Percentiles rank a stretch among this genome's conserved stretches.
Conservation (phyloP, 2,888 invertebrate genomes). For the Oscheius onirici region DNA sequence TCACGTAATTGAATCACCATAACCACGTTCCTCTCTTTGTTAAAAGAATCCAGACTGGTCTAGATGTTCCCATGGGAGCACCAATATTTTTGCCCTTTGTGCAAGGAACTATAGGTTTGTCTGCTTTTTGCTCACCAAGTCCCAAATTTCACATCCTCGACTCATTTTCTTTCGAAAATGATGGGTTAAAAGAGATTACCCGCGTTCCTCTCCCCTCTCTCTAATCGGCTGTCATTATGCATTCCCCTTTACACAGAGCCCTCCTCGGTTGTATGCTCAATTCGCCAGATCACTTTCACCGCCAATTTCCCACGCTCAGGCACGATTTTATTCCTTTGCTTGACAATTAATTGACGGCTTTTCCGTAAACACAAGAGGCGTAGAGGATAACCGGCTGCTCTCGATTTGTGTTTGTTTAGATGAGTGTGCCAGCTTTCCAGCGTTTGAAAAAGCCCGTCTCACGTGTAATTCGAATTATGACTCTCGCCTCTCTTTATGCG, state of each 20-base stretch:
- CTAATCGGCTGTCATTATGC: slow-evolving; percentile 12
- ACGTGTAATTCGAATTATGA: background rate
- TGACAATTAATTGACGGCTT: slow-evolving; percentile 8
- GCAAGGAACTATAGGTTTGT: too few relatives aligned
- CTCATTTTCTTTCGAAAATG: too few relatives aligned
- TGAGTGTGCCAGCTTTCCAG: background rate
- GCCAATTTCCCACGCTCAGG: background rate
- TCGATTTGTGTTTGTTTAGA: background rate
- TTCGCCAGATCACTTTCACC: background rate
- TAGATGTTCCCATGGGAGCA: too few relatives aligned
- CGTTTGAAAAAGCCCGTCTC: background rate
- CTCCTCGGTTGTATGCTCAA: slow-evolving; percentile 5
- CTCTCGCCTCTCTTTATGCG: background rate
- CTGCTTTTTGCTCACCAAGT: too few relatives aligned
- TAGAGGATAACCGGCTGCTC: slow-evolving; percentile 7
- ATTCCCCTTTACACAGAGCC: background rate
- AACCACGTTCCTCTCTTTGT: background rate
- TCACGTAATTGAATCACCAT: slow-evolving; percentile 11
- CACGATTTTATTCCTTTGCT: background rate
- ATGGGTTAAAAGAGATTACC: too few relatives aligned
- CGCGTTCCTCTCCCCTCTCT: background rate
- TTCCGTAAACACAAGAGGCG: slow-evolving; percentile 10
- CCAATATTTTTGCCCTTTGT: too few relatives aligned
- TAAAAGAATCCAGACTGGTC: too few relatives aligned
- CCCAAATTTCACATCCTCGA: too few relatives aligned